Conservation (phyloP, 2,113 vertebrate genomes). For the Solea senegalensis region DNA sequence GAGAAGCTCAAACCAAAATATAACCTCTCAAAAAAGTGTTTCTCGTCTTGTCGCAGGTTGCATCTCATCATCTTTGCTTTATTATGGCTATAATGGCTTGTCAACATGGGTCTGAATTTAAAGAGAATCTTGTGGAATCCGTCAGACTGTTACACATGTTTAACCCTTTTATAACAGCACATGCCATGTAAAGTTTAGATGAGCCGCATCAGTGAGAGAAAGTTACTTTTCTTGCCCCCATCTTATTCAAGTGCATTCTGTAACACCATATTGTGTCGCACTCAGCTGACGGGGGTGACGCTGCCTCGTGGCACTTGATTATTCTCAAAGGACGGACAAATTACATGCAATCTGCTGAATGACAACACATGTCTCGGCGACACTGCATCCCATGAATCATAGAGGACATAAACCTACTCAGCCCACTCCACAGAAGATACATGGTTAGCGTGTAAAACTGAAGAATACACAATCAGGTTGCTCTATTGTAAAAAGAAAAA, state of each 20-base stretch:
- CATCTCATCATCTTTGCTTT: too few relatives aligned
- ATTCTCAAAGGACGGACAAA: not conserved
- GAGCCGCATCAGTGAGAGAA: not conserved
- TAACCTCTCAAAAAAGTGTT: too few relatives aligned
- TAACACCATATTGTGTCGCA: too few relatives aligned
- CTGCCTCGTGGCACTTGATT: not conserved
- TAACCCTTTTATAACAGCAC: not conserved
- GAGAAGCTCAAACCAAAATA: too few relatives aligned
- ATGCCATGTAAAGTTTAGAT: not conserved
- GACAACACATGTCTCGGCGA: not conserved
- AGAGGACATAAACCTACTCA: not conserved
- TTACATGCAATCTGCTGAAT: not conserved
- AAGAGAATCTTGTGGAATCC: not conserved
- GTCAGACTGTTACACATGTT: not conserved
- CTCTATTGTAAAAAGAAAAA: not conserved
- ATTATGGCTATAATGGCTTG: too few relatives aligned
- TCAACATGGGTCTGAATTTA: not conserved
- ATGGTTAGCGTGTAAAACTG: constrained; percentile 8
- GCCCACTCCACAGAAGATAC: constrained; percentile 4
- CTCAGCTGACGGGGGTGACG: not conserved
- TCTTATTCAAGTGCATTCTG: not conserved
- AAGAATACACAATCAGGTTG: constrained; percentile 10
- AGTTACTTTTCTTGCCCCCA: not conserved
- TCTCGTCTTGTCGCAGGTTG: too few relatives aligned
- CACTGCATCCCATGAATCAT: not conserved